phyloP scores from a whole-genome alignment of 2,113 vertebrate genomes.

The cattle (Bos taurus) region DNA sequence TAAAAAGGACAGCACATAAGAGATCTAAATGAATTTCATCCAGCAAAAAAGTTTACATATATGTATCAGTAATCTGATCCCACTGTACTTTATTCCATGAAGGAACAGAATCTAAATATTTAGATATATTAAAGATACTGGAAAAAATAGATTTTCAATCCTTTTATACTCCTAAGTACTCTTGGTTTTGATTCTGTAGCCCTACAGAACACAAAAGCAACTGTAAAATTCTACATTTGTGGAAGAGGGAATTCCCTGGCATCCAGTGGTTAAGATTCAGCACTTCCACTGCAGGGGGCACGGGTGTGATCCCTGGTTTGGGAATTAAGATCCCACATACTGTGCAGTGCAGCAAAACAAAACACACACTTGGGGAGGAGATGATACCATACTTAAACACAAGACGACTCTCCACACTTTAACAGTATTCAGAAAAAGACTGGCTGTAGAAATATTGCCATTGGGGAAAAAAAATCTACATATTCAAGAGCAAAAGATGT shows the following conservation, averaged over 20 bases:
- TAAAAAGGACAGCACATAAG: not conserved
- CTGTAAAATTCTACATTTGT: not conserved
- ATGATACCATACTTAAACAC: not conserved
- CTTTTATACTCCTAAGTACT: not conserved
- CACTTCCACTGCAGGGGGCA: not conserved
- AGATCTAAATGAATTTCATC: constrained; percentile 27
- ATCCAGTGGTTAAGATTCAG: not conserved
- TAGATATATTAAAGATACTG: constrained; percentile 13
- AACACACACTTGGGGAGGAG: not conserved
- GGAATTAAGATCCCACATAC: not conserved
- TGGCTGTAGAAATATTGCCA: not conserved
- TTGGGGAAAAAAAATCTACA: not conserved
- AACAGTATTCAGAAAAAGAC: constrained; percentile 22
- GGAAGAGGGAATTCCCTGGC: not conserved
- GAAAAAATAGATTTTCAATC: not conserved
- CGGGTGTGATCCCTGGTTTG: not conserved
- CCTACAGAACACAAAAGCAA: constrained; percentile 12
- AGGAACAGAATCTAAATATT: constrained; percentile 26
- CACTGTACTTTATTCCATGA: not conserved
- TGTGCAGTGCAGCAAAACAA: not conserved
- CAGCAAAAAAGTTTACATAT: not conserved
- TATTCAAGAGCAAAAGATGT: not conserved
- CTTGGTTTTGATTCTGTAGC: not conserved
- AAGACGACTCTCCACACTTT: not conserved
- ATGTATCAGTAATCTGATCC: not conserved